These are phyloP conservation scores for Pterois miles DNA, from an alignment of 2,797 vertebrate genomes.

Conservation along the genomic window DNA sequence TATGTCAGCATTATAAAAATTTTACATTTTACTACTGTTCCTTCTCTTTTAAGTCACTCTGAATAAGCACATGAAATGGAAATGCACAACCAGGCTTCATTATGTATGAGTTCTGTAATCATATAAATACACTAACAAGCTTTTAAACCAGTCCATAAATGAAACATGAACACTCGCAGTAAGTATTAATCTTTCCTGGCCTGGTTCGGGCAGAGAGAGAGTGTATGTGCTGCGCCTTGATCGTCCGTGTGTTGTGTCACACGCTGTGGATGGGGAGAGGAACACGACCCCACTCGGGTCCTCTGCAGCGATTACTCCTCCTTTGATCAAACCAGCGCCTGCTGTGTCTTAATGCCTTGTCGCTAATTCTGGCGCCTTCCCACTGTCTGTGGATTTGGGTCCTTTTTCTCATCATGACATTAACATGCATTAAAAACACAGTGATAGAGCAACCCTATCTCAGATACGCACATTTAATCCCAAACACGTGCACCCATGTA, in stretches of 20 bases:
- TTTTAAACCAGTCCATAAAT: conserved; percentile 69
- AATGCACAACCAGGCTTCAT: conserved; percentile 40
- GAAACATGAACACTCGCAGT: conserved; percentile 61
- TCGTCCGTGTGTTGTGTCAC: conserved; percentile 28
- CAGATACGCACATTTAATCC: conserved; percentile 44
- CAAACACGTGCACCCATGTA: conserved; percentile 37
- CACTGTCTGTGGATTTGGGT: conserved; percentile 52
- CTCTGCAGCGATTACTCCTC: conserved; percentile 60
- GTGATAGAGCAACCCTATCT: conserved; percentile 42
- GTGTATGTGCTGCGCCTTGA: conserved; percentile 3
- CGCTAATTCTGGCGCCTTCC: conserved; percentile 68
- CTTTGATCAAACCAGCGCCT: conserved; percentile 70
- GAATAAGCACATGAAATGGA: conserved; percentile 49
- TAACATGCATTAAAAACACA: conserved; percentile 41
- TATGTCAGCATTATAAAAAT: background rate
- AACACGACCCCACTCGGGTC: conserved; percentile 56
- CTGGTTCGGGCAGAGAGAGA: conserved; percentile 21
- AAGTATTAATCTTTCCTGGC: conserved; percentile 58
- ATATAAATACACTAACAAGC: conserved; percentile 68
- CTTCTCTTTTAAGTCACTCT: conserved; percentile 26
- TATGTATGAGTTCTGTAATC: conserved; percentile 52
- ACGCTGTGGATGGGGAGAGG: conserved; percentile 30
- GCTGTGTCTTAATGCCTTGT: conserved; percentile 64
- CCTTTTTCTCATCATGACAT: conserved; percentile 44
- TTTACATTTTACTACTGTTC: conserved; percentile 24